phyloP scores from a whole-genome alignment of 2,888 invertebrate species.

The Diaphora mendica region DNA sequence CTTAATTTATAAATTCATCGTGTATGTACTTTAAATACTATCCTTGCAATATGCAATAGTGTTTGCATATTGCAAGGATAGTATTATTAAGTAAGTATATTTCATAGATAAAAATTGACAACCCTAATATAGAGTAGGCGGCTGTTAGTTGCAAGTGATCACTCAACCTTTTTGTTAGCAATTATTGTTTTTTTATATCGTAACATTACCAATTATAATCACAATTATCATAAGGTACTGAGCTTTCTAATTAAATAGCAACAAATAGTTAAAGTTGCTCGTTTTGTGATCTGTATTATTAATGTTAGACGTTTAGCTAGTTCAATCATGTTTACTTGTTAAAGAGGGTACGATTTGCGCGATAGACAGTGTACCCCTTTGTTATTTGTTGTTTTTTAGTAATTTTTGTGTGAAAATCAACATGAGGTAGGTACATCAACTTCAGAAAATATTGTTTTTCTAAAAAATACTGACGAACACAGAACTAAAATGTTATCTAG shows the following conservation, averaged over 20 bases:
- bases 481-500: not conserved
- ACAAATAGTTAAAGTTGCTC: constrained; percentile 36
- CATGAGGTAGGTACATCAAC: not conserved
- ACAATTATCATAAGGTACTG: constrained; percentile 32
- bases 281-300: constrained; percentile 43
- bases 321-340: constrained; percentile 10
- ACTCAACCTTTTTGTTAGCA: not conserved
- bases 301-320: constrained; percentile 22
- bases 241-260: constrained; percentile 33
- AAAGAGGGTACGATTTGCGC: not conserved
- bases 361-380: not conserved
- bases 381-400: constrained; percentile 12
- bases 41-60: no score
- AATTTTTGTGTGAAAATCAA: not conserved
- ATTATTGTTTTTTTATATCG: not conserved
- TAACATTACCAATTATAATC: constrained; percentile 25
- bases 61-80: no score
- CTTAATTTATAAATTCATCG: not conserved
- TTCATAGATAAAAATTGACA: not conserved
- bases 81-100: no score
- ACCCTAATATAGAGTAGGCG: not conserved
- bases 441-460: not conserved
- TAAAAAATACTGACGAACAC: not conserved
- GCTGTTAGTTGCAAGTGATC: not conserved
- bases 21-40: no score